Percentiles rank a stretch among this genome's conserved stretches.
Conservation (phyloP, 2,888 invertebrate species). For the Eumerus sabulonum region DNA sequence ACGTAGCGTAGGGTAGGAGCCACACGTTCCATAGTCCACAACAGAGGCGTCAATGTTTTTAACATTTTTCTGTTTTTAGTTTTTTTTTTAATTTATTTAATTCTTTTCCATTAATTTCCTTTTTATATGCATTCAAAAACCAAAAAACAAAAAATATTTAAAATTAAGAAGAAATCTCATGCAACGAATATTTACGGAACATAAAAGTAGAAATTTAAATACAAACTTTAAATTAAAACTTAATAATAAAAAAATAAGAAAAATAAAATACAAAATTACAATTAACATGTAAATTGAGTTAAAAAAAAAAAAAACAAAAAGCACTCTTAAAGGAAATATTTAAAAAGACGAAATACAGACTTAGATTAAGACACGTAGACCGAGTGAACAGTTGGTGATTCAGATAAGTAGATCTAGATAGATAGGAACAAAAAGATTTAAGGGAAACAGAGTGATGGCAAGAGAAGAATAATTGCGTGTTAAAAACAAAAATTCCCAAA, state of each 20-base stretch:
- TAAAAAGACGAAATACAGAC: slow-evolving; percentile 2
- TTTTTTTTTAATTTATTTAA: slow-evolving; percentile 10
- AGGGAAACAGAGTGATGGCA: background rate
- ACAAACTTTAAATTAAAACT: slow-evolving; percentile 73
- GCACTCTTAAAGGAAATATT: slow-evolving; percentile 1
- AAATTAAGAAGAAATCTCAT: slow-evolving; percentile 74
- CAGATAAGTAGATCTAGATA: background rate
- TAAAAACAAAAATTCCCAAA: too few relatives aligned
- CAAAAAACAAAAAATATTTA: slow-evolving; percentile 62
- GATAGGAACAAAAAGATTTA: background rate
- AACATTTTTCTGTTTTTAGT: slow-evolving; percentile 22
- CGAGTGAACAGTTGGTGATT: slow-evolving; percentile 2
- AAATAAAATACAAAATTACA: slow-evolving; percentile 44
- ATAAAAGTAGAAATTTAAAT: slow-evolving; percentile 78
- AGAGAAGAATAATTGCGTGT: too few relatives aligned
- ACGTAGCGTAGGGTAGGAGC: slow-evolving; percentile 25
- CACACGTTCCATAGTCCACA: slow-evolving; percentile 32
- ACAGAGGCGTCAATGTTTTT: slow-evolving; percentile 27
- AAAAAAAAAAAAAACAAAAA: slow-evolving; percentile 19
- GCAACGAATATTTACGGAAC: slow-evolving; percentile 80
- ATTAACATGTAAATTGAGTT: slow-evolving; percentile 14
- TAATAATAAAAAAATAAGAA: slow-evolving; percentile 71
- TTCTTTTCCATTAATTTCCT: slow-evolving; percentile 13
- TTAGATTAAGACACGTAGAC: background rate
- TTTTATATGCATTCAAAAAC: slow-evolving; percentile 30